phyloP scores from a whole-genome alignment of 2,888 invertebrate species.

The Andrena minutula region DNA sequence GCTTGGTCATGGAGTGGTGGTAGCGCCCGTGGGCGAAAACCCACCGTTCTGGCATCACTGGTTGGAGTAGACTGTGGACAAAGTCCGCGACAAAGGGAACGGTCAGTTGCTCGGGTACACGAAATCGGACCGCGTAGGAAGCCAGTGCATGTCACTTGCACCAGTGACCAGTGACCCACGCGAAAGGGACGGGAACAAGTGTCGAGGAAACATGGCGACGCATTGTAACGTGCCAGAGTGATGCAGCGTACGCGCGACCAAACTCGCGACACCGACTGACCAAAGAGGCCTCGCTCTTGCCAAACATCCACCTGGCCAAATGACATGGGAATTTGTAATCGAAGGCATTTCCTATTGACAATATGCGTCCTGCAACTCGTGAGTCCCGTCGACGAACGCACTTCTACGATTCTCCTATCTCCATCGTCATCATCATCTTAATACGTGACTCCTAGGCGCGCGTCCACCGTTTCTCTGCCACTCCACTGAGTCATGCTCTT shows the following conservation, averaged over 20 bases:
- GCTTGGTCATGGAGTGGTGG: too few species aligned
- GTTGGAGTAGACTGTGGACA: constrained; percentile 2
- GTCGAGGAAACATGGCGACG: constrained; percentile 73
- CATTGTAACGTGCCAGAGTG: constrained; percentile 69
- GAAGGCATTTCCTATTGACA: constrained; percentile 85
- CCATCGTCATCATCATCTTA: constrained; percentile 14
- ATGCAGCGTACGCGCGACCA: constrained; percentile 64
- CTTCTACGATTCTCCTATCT: neutral
- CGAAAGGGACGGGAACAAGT: constrained; percentile 72
- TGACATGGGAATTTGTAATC: constrained; percentile 85
- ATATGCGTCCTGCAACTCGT: constrained; percentile 85
- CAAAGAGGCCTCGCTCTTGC: constrained; percentile 43
- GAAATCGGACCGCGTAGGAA: constrained; percentile 27
- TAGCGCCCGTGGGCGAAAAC: too few species aligned
- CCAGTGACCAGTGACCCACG: constrained; percentile 46
- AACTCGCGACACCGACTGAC: constrained; percentile 35
- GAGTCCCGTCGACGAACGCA: constrained; percentile 71
- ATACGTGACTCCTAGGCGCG: constrained; percentile 5
- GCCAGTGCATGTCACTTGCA: constrained; percentile 63
- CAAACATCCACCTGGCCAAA: constrained; percentile 66
- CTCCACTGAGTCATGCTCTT: constrained; percentile 4
- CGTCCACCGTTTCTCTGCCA: neutral
- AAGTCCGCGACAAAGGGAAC: constrained; percentile 27
- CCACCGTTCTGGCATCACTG: too few species aligned
- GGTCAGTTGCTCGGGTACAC: constrained; percentile 50